phyloP scores from a whole-genome alignment of 2,888 invertebrate species.

The Elmis aenea region DNA sequence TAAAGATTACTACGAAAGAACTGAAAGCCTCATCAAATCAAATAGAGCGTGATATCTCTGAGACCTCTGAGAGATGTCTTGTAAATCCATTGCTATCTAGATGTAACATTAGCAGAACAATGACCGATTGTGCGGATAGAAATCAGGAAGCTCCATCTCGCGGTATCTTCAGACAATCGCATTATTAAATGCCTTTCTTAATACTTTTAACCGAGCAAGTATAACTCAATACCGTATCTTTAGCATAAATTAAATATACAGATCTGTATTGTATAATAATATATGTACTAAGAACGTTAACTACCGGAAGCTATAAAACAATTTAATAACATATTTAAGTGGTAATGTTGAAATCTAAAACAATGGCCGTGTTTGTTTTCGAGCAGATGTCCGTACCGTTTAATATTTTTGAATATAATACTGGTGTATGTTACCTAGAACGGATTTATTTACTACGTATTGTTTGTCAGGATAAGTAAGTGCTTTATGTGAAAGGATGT shows the following conservation, averaged over 20 bases:
- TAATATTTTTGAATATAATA: constrained; percentile 37
- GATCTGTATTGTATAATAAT: constrained; percentile 31
- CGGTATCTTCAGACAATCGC: constrained; percentile 3
- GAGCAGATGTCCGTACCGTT: constrained; percentile 40
- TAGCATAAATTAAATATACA: constrained; percentile 41
- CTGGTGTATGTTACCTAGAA: constrained; percentile 33
- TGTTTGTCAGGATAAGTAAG: constrained; percentile 37
- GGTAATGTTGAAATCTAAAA: constrained; percentile 43
- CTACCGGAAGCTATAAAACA: constrained; percentile 46
- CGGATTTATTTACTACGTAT: constrained; percentile 42
- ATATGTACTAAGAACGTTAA: constrained; percentile 29
- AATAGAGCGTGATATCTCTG: constrained; percentile 32
- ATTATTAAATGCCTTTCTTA: constrained; percentile 16
- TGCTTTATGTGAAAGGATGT: constrained; percentile 36
- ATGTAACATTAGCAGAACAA: constrained; percentile 41
- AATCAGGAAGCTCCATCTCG: constrained; percentile 31
- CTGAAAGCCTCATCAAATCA: constrained; percentile 28
- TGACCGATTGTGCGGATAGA: constrained; percentile 38
- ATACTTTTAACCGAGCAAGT: constrained; percentile 32
- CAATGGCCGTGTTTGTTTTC: constrained; percentile 43
- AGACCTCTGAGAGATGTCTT: constrained; percentile 23
- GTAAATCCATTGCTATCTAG: constrained; percentile 30
- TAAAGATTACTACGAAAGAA: constrained; percentile 25
- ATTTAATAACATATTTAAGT: constrained; percentile 48
- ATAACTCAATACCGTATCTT: constrained; percentile 37